Base-by-base conservation (phyloP, 2,888 invertebrate species). In the Melanotus villosus region DNA sequence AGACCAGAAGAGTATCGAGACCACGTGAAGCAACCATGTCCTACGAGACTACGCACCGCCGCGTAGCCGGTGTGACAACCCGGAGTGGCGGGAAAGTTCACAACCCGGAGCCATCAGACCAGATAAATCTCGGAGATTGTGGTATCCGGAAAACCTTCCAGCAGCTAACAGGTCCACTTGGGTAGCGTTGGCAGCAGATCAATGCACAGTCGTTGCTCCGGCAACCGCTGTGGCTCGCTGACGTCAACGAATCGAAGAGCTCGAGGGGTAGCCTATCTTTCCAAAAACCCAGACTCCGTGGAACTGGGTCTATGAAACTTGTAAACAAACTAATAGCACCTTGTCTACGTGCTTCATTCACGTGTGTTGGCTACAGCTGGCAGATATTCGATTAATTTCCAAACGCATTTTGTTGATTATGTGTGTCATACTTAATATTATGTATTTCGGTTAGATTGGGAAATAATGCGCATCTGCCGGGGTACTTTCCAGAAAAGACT, bases 161-260 rank as follows among this genome's bases (percentile, higher is more conserved):
- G 34, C 23, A 71, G 16, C 62, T 21, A 64, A 41, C 63, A 41
- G 69, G 59, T 57, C 64, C 50, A 60, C 69, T 62, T 41, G n/a
- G 34, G 10, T 45, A 50, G 30, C 68, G 38, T 26, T 41, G 59
- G 63, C 54, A 66, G 64, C 54, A 65, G 75, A 77, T 77, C 77
- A 73, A 77, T 77, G 73, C 73, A 73, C 70, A 74, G 63, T 69
- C 65, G 77, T 77, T 76, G 70, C 73, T 70, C 60, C 57, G 75
- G 74, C 70, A 73, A 77, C 77, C 74, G 74, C 72, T 60, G n/a
- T n/a, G 67, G 65, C 68, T 69, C 72, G 56, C 62, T 76, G 75
- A 75, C 76, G 75, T 76, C 77, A 75, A 63, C 69, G 63, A 69
- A 72, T 73, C 72, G 73, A 75, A 73, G 52, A 63, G 58, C 66